A percentile compares a stretch with the other conserved stretches of the same genome.
Evolutionary conservation across 2,888 invertebrate species (phyloP).

Genomic region (Nasonovia ribisnigri): DNA sequence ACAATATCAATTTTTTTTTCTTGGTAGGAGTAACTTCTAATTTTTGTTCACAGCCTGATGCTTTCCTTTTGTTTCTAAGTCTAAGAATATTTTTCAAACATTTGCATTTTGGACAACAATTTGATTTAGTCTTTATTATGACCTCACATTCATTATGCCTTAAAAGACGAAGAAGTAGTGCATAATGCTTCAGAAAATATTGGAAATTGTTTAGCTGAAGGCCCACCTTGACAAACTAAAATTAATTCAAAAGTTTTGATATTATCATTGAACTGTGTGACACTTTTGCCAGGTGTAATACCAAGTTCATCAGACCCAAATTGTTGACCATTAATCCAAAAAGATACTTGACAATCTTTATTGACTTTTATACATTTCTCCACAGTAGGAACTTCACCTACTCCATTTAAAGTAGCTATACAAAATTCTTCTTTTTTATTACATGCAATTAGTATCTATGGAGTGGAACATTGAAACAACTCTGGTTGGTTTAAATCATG

Average conservation of each 20-base stretch:
- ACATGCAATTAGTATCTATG: not conserved
- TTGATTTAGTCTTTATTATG: not conserved
- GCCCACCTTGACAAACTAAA: not conserved
- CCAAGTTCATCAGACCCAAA: not conserved
- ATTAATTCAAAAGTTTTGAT: not conserved
- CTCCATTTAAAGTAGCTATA: not conserved
- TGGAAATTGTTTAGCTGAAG: not conserved
- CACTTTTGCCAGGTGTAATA: not conserved
- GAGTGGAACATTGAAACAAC: not conserved
- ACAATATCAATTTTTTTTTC: too few relatives aligned
- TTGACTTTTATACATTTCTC: conserved; percentile 12
- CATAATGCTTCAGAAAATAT: not conserved
- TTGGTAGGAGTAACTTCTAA: too few relatives aligned
- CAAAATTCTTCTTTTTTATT: not conserved
- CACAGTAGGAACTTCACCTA: not conserved
- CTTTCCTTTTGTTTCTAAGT: too few relatives aligned
- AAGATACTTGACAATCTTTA: conserved; percentile 22
- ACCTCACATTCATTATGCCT: not conserved
- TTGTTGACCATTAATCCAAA: conserved; percentile 10
- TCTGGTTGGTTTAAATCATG: not conserved
- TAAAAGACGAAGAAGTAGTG: not conserved
- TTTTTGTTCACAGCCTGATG: too few relatives aligned
- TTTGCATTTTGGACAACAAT: conserved; percentile 8
- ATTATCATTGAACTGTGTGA: not conserved
- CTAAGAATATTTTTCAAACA: too few relatives aligned